A percentile compares a stretch with the other conserved stretches of the same genome.
phyloP scores from a whole-genome alignment of 1,140 invertebrate genomes.

The Pseudomyrmex dendroicus region DNA sequence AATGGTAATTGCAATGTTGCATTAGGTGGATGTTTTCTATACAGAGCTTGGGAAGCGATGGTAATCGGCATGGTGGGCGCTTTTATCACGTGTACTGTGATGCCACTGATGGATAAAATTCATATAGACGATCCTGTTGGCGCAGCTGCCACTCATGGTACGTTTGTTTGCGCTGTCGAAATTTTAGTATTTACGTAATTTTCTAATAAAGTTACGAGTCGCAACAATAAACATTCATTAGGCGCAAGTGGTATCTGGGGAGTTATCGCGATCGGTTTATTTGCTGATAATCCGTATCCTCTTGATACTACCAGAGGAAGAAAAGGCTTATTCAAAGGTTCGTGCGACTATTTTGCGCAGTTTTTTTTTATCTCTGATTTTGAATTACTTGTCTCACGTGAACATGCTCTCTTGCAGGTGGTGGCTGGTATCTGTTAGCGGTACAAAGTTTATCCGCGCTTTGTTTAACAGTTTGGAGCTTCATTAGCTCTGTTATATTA shows the following conservation, averaged over 20 bases:
- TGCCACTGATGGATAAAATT: constrained; percentile 91
- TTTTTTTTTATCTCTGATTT: not conserved
- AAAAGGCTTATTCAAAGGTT: constrained; percentile 92
- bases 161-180: constrained; percentile 23
- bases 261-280: constrained; percentile 94
- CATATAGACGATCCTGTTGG: constrained; percentile 96
- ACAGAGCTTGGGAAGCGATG: constrained; percentile 93
- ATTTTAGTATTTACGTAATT: not conserved
- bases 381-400: not conserved
- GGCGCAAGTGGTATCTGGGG: constrained; percentile 88
- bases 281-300: constrained; percentile 93
- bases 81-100: constrained; percentile 88
- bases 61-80: constrained; percentile 93
- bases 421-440: constrained; percentile 94
- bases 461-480: constrained; percentile 90
- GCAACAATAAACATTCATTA: constrained; percentile 59
- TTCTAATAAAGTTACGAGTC: not conserved
- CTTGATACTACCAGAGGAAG: constrained; percentile 91
- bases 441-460: constrained; percentile 91
- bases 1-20: constrained; percentile 6
- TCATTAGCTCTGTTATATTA: constrained; percentile 88
- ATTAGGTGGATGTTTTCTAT: constrained; percentile 94
- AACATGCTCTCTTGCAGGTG: constrained; percentile 86
- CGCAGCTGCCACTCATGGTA: constrained; percentile 94
- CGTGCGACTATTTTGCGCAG: constrained; percentile 3